Evolutionary conservation across 2,113 vertebrate genomes (phyloP).

Genomic region (Oxyruncus cristatus): DNA sequence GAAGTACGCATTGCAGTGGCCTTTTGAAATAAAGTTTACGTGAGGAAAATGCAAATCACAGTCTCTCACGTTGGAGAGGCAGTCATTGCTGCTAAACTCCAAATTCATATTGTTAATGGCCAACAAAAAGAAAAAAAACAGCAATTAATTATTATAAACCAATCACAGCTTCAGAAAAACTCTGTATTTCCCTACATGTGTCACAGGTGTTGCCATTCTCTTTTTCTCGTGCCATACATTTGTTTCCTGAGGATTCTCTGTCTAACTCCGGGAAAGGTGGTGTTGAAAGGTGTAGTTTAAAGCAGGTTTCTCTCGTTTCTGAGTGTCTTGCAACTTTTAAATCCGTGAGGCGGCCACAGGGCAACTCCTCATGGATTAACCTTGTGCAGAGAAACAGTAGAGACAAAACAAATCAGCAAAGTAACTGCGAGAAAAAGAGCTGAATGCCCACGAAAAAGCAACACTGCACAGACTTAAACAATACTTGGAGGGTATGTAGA

Average conservation of each 20-base stretch:
- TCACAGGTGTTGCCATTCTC: not conserved
- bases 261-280: not conserved
- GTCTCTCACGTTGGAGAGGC: not conserved
- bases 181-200: not conserved
- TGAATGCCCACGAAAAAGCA: not conserved
- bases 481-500: not conserved
- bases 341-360: not conserved
- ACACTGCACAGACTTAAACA: not conserved
- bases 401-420: not conserved
- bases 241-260: not conserved
- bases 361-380: not conserved
- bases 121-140: not conserved
- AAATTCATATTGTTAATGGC: not conserved
- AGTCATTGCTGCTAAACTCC: not conserved
- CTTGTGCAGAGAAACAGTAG: not conserved
- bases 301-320: not conserved
- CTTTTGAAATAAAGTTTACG: not conserved
- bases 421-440: not conserved
- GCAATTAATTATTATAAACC: not conserved
- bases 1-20: not conserved
- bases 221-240: not conserved
- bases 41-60: not conserved
- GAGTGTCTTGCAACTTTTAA: not conserved
- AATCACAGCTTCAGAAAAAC: not conserved
- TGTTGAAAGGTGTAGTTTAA: not conserved